These are phyloP conservation scores for Bugulina stolonifera DNA, from an alignment of 2,888 invertebrate species.

Conservation along the genomic window DNA sequence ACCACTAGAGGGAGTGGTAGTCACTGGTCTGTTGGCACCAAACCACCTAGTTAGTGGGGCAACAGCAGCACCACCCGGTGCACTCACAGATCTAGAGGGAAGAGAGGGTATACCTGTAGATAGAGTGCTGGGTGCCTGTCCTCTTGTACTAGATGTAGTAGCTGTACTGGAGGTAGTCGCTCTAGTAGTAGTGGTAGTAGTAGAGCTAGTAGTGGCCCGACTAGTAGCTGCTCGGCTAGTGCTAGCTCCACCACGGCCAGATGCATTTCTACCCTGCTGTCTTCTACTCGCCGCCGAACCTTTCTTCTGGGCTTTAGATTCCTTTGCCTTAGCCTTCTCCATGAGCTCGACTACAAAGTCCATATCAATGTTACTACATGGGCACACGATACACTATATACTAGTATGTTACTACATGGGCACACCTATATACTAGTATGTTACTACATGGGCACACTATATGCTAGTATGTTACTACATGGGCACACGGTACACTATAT, in stretches of 20 bases:
- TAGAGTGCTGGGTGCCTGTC: not conserved
- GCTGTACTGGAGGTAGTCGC: not conserved
- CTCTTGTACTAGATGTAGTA: not conserved
- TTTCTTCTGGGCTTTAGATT: not conserved
- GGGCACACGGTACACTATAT: too few species aligned
- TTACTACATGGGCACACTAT: too few species aligned
- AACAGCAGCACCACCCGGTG: too few species aligned
- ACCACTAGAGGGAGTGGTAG: too few species aligned
- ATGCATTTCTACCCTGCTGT: not conserved
- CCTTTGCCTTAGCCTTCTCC: not conserved
- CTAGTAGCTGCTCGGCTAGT: not conserved
- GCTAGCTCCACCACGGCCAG: not conserved
- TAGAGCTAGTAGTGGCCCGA: not conserved
- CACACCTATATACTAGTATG: too few species aligned
- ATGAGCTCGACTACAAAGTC: not conserved
- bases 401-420: too few species aligned
- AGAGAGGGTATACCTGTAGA: not conserved
- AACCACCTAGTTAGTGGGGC: too few species aligned
- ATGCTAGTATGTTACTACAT: too few species aligned
- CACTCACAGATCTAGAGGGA: too few species aligned
- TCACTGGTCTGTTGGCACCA: too few species aligned
- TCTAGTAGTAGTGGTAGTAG: not conserved
- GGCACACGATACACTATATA: too few species aligned
- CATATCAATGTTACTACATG: too few species aligned
- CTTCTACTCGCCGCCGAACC: not conserved